Percentiles rank a stretch among this genome's conserved stretches.
Evolutionary conservation across 2,797 vertebrate genomes (phyloP).

Genomic region (Coreius guichenoti): DNA sequence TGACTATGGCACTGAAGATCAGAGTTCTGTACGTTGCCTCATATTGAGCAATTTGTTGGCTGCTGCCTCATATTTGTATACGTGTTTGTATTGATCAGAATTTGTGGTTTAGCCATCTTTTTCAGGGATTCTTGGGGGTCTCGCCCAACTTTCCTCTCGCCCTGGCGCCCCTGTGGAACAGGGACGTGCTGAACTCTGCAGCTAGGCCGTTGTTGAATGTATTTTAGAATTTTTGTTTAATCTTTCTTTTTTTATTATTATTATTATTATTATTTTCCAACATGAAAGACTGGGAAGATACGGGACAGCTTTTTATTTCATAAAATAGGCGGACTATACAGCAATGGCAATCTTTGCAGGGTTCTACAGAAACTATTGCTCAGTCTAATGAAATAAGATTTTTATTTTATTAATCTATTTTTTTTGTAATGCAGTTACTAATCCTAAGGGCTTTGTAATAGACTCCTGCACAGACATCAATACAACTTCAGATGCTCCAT

Average conservation of each 20-base stretch:
- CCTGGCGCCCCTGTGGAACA: constrained; percentile 61
- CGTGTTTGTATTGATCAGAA: constrained; percentile 32
- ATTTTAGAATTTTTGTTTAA: constrained; percentile 45
- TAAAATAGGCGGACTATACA: constrained; percentile 76
- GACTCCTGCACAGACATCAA: constrained; percentile 76
- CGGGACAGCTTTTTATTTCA: constrained; percentile 64
- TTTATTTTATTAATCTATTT: constrained; percentile 54
- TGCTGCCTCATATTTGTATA: constrained; percentile 43
- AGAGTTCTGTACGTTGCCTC: constrained; percentile 49
- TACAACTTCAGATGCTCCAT: constrained; percentile 77
- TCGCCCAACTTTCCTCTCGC: constrained; percentile 48
- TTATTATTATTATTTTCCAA: constrained; percentile 45
- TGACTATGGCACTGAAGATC: constrained; percentile 72
- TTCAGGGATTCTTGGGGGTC: constrained; percentile 62
- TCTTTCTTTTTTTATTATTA: constrained; percentile 42
- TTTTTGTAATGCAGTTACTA: constrained; percentile 55
- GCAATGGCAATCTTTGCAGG: constrained; percentile 74
- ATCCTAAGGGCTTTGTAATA: constrained; percentile 89
- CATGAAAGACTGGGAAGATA: constrained; percentile 63
- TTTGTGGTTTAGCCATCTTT: constrained; percentile 59
- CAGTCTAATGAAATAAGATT: constrained; percentile 63
- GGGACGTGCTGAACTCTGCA: constrained; percentile 76
- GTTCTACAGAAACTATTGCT: constrained; percentile 68
- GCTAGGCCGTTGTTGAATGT: constrained; percentile 90
- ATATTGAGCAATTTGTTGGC: constrained; percentile 45